Conservation (phyloP, 2,888 invertebrate species). For the Ischnus inquisitorius region DNA sequence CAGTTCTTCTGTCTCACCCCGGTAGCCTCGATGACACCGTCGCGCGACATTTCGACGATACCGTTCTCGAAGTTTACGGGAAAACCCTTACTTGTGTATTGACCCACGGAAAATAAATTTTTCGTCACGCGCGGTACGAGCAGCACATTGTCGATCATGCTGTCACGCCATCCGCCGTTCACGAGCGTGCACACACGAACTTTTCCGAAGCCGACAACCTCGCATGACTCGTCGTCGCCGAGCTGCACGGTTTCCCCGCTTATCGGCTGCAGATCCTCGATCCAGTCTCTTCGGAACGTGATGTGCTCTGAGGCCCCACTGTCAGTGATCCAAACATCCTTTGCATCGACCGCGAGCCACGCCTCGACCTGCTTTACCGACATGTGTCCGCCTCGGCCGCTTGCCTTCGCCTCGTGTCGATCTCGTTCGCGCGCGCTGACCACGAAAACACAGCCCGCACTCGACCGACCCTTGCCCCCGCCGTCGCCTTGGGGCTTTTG, state of each 20-base stretch:
- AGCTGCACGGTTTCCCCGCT: conserved; percentile 31
- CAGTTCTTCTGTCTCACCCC: conserved; percentile 10
- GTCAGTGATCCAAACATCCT: conserved; percentile 47
- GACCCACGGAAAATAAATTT: conserved; percentile 68
- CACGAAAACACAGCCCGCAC: too few relatives aligned
- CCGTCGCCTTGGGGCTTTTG: too few relatives aligned
- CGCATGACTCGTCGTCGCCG: conserved; percentile 47
- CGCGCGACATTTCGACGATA: not conserved
- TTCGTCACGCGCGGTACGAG: conserved; percentile 63
- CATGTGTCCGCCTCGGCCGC: not conserved
- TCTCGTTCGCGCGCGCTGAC: not conserved
- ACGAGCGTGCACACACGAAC: conserved; percentile 46
- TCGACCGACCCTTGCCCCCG: too few relatives aligned
- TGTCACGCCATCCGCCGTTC: conserved; percentile 9
- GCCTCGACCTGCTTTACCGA: conserved; percentile 5
- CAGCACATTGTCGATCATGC: conserved; percentile 4
- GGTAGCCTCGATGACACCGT: not conserved
- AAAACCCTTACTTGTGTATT: conserved; percentile 28
- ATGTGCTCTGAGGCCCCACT: conserved; percentile 48
- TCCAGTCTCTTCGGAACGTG: conserved; percentile 38
- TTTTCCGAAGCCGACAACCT: conserved; percentile 40
- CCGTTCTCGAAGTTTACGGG: conserved; percentile 31
- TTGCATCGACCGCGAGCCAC: conserved; percentile 21
- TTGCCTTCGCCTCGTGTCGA: too few relatives aligned
- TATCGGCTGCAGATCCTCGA: conserved; percentile 22